phyloP scores from a whole-genome alignment of 2,888 invertebrate genomes.

The Ceraclea dissimilis region DNA sequence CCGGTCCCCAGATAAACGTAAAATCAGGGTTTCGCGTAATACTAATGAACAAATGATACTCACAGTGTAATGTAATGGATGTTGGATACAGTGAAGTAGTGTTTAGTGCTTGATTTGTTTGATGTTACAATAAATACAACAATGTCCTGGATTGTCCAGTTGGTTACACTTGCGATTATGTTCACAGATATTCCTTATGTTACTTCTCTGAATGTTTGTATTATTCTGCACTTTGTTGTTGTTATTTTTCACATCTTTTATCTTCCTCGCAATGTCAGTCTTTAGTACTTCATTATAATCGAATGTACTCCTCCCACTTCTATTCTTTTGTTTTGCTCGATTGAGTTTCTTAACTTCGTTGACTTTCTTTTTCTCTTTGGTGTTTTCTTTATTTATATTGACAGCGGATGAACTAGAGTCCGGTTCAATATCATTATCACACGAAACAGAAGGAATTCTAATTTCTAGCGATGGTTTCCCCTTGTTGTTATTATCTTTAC shows the following conservation, averaged over 20 bases:
- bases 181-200: not conserved
- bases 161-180: not conserved
- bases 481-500: not conserved
- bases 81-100: too few species aligned
- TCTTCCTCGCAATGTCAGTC: not conserved
- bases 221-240: not conserved
- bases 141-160: not conserved
- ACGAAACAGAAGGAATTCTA: constrained; percentile 9
- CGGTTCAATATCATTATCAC: not conserved
- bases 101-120: not conserved
- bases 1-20: too few species aligned
- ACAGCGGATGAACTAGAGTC: not conserved
- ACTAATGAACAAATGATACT: too few species aligned
- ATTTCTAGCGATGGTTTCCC: constrained; percentile 8
- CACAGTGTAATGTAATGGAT: too few species aligned
- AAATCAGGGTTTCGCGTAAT: too few species aligned
- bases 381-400: not conserved
- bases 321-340: not conserved
- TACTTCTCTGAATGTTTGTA: not conserved
- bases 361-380: not conserved
- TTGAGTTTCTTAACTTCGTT: not conserved
- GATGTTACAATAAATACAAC: not conserved
- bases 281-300: not conserved
- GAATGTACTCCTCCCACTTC: not conserved
- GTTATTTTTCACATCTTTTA: constrained; percentile 3